A percentile compares a stretch with the other conserved stretches of the same genome.
Conservation (phyloP, 2,888 invertebrate genomes). For the Eupithecia abbreviata region DNA sequence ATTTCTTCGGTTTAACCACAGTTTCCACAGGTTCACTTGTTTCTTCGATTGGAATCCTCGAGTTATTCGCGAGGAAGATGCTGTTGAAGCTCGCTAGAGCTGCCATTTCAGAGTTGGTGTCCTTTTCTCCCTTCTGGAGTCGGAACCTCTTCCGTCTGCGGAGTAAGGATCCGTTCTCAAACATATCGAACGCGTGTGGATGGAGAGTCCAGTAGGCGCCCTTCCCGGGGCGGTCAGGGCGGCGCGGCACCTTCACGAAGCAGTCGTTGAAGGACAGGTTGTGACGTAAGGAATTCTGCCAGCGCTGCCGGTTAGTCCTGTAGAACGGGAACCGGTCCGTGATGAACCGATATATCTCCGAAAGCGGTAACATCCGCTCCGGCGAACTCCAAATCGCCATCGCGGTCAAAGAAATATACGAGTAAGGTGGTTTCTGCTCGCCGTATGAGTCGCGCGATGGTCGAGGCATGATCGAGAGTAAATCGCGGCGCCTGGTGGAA, state of each 20-base stretch:
- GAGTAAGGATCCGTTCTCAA: slow-evolving; percentile 94
- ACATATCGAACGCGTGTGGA: slow-evolving; percentile 92
- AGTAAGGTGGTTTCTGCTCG: slow-evolving; percentile 89
- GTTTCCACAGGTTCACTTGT: slow-evolving; percentile 36
- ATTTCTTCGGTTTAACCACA: slow-evolving; percentile 82
- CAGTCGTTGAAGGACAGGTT: slow-evolving; percentile 98
- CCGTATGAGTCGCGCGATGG: slow-evolving; percentile 91
- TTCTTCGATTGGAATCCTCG: slow-evolving; percentile 52
- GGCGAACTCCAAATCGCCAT: slow-evolving; percentile 99
- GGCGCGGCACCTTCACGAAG: slow-evolving; percentile 94
- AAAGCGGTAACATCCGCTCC: slow-evolving; percentile 95
- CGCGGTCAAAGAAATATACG: slow-evolving; percentile 72
- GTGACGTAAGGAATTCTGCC: slow-evolving; percentile 93
- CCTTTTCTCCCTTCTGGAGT: slow-evolving; percentile 67
- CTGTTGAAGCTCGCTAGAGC: slow-evolving; percentile 87
- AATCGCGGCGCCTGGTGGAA: slow-evolving; percentile 85
- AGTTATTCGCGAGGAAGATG: slow-evolving; percentile 78
- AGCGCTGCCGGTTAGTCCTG: slow-evolving; percentile 93
- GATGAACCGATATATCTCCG: slow-evolving; percentile 88
- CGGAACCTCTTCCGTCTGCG: slow-evolving; percentile 93
- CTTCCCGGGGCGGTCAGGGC: slow-evolving; percentile 92
- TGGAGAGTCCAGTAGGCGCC: slow-evolving; percentile 94
- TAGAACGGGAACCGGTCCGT: slow-evolving; percentile 96
- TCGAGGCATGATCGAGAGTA: slow-evolving; percentile 90
- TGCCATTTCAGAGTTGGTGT: slow-evolving; percentile 84